A percentile compares a stretch with the other conserved stretches of the same genome.
phyloP scores from a whole-genome alignment of 2,797 vertebrate species.

The Sebastes umbrosus region DNA sequence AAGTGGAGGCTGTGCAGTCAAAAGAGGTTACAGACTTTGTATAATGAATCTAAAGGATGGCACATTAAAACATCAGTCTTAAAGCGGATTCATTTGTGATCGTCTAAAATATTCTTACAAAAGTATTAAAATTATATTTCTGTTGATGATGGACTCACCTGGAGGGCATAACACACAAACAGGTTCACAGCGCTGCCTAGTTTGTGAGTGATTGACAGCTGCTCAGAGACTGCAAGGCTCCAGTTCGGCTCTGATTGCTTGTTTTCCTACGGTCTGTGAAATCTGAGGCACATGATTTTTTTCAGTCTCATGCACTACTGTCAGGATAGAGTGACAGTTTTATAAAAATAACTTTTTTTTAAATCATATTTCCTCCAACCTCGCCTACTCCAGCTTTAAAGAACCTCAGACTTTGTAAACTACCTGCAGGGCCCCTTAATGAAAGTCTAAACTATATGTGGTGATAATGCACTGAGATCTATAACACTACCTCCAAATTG shows the following conservation, averaged over 20 bases:
- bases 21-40: slow-evolving; percentile 17
- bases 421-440: not conserved
- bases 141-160: not conserved
- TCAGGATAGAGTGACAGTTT: too few relatives aligned
- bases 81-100: not conserved
- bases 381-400: not conserved
- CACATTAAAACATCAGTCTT: slow-evolving; percentile 7
- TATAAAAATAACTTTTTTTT: too few relatives aligned
- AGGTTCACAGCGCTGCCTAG: not conserved
- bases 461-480: slow-evolving; percentile 1
- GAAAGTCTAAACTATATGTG: slow-evolving; percentile 11
- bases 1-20: slow-evolving; percentile 15
- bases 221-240: too few relatives aligned
- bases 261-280: too few relatives aligned
- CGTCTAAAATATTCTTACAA: not conserved
- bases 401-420: not conserved
- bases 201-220: too few relatives aligned
- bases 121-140: not conserved
- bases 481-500: not conserved
- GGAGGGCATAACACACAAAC: not conserved
- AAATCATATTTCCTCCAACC: too few relatives aligned
- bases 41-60: slow-evolving; percentile 22
- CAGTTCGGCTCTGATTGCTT: too few relatives aligned
- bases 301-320: too few relatives aligned
- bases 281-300: too few relatives aligned